Evolutionary conservation across 2,888 invertebrate species (phyloP).

Genomic region (Heterodera filipjevi): DNA sequence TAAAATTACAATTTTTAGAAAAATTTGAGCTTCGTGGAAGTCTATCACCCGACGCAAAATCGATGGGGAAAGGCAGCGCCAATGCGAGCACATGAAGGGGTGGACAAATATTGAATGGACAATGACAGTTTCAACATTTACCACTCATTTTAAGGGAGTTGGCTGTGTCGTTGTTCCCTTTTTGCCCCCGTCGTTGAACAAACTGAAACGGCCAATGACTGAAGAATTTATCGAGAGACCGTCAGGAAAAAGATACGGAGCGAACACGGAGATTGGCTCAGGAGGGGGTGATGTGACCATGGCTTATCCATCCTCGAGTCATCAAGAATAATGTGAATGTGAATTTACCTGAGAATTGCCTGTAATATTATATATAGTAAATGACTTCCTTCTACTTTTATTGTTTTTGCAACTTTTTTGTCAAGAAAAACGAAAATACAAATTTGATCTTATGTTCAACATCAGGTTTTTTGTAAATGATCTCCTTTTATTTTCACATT

Average conservation of each 20-base stretch:
- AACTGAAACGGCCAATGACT: constrained; percentile 5
- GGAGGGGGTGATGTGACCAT: neutral
- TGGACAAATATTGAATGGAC: too few species aligned
- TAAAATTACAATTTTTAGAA: constrained; percentile 67
- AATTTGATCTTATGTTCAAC: too few species aligned
- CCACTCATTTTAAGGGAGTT: constrained; percentile 11
- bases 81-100: constrained; percentile 24
- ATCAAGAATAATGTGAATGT: neutral
- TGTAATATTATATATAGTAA: neutral
- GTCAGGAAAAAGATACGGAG: neutral
- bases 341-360: neutral
- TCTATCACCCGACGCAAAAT: constrained; percentile 74
- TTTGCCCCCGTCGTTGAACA: neutral
- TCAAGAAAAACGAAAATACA: too few species aligned
- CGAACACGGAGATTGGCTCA: neutral
- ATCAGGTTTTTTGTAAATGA: too few species aligned
- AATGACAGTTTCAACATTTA: neutral
- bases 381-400: neutral
- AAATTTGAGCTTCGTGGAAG: constrained; percentile 80
- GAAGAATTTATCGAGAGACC: neutral
- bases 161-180: constrained; percentile 16
- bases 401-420: too few species aligned
- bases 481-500: too few species aligned
- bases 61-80: constrained; percentile 28
- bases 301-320: neutral